Conservation (phyloP, 2,797 vertebrate genomes). For the Lycodopsis pacificus region DNA sequence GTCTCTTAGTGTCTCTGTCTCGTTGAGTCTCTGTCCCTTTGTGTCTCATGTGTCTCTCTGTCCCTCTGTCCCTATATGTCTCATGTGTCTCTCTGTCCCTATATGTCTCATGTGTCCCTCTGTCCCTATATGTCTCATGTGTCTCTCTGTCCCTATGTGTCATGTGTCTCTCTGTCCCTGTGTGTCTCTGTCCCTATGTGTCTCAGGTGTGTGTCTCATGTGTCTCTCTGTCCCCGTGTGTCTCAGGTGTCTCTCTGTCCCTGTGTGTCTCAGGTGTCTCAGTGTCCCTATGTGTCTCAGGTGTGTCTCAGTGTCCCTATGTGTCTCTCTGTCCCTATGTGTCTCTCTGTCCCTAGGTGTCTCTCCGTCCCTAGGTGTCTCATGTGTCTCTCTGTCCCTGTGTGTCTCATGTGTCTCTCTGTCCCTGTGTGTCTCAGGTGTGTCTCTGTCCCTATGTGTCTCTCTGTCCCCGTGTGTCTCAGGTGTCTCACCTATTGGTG, state of each 20-base stretch:
- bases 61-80: too few species aligned
- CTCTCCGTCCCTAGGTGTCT: neutral
- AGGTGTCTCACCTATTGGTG: slow-evolving; percentile 87
- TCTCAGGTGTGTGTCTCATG: neutral
- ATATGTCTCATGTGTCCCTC: too few species aligned
- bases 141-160: too few species aligned
- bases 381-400: neutral
- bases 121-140: too few species aligned
- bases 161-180: too few species aligned
- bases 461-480: neutral
- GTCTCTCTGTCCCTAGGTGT: neutral
- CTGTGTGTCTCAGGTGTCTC: neutral
- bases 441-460: neutral
- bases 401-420: neutral
- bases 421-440: neutral
- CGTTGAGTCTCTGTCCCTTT: too few species aligned
- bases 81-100: too few species aligned
- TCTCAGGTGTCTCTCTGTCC: neutral
- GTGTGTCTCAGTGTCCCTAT: neutral
- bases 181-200: too few species aligned
- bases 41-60: too few species aligned
- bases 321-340: neutral
- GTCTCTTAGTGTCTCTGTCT: neutral
- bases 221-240: too few species aligned
- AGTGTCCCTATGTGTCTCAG: neutral